Evolutionary conservation across 2,888 invertebrate genomes (phyloP), one percentile per base, ranked within the genome.

Genomic region (Galerucella calmariensis): DNA sequence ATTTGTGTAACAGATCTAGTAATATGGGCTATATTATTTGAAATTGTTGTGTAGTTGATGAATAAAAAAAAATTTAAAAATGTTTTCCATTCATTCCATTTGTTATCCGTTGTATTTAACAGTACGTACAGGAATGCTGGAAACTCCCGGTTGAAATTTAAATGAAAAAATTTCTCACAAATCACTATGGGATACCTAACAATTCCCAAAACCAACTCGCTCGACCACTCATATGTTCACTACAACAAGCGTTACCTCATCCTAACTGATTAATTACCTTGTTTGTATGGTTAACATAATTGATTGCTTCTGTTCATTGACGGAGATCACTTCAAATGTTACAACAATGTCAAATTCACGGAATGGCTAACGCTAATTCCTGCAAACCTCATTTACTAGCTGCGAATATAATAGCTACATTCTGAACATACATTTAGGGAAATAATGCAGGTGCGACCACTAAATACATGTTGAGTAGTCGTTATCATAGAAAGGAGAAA

Each of bases 211-310:
- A 51, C 51, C 4, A 56, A 56, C 56, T 56, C 20, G n/a, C 10
- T 20, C 56, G 56, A 53, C 20, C 56, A 16, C 56, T 56, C 56
- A 56, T 56, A 56, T 53, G n/a, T 53, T 14, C 8, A n/a, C 53
- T 48, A 48, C 11, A 14, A 48, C 48, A 48, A 48, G 48, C 48
- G 12, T 48, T 14, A 48, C 11, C 48, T 56, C 56, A 41, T 67
- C 41, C n/a, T 41, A 59, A 12, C 4, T 46, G 58, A 67, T 67
- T 12, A 41, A 68, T 68, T 63, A 63, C 62, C 63, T 69, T 69
- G 69, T 69, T 62, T 69, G 69, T 69, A 51, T 41, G 69, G 63
- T 69, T 51, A 61, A 51, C 51, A 69, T 69, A 62, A 63, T 63
- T 63, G 51, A 69, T 69, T 63, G 41, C 61, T 53, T 35, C 51